Evolutionary conservation across 2,113 vertebrate species (phyloP).

Genomic region (Gadus chalcogrammus): DNA sequence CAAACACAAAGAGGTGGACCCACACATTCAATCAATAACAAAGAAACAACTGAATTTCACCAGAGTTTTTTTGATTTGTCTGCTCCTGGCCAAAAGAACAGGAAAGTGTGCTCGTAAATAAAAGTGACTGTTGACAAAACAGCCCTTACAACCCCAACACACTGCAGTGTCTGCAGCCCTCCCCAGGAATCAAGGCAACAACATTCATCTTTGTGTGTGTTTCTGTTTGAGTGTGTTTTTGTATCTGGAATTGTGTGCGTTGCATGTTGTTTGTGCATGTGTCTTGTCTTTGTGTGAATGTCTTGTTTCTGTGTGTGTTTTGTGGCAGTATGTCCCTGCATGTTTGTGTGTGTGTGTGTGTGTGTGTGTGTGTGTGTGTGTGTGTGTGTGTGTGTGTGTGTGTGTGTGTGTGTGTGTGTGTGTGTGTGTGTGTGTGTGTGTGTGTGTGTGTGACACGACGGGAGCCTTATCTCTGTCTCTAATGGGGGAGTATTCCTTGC

Average conservation of each 20-base stretch:
- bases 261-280: too few species aligned
- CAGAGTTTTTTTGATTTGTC: constrained; percentile 49
- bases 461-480: constrained; percentile 79
- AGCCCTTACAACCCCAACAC: constrained; percentile 36
- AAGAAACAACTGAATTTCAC: constrained; percentile 40
- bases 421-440: constrained; percentile 38
- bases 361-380: neutral
- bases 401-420: constrained; percentile 26
- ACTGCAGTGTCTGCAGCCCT: constrained; percentile 46
- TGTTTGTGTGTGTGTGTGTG: neutral
- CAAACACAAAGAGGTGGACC: constrained; percentile 13
- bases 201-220: constrained; percentile 73
- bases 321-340: neutral
- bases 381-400: neutral
- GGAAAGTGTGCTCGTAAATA: constrained; percentile 50
- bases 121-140: constrained; percentile 58
- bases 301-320: neutral
- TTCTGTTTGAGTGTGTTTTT: too few species aligned
- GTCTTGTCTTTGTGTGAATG: too few species aligned
- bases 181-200: constrained; percentile 73
- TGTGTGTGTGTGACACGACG: constrained; percentile 65
- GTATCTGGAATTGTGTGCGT: too few species aligned
- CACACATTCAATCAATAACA: constrained; percentile 55
- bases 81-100: constrained; percentile 50
- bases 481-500: constrained; percentile 78